These are phyloP conservation scores for Helicoverpa armigera DNA, from an alignment of 1,140 invertebrate species.

Conservation along the genomic window DNA sequence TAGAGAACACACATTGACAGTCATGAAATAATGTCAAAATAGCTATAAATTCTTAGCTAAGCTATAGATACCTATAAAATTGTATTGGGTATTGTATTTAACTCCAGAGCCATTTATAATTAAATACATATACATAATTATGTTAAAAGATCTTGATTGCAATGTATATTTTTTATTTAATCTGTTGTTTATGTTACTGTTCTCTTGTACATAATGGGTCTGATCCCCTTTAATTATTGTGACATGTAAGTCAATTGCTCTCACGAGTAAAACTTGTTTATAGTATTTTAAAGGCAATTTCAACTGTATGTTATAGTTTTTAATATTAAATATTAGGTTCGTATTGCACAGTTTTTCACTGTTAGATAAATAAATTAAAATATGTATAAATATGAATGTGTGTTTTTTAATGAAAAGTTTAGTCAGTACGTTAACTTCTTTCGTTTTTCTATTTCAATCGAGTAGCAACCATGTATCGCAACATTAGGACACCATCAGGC, in stretches of 20 bases:
- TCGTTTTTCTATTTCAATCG: neutral
- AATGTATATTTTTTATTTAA: constrained; percentile 25
- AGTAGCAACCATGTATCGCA: neutral
- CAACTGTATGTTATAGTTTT: constrained; percentile 37
- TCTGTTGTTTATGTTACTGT: constrained; percentile 23
- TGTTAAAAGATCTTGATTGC: constrained; percentile 19
- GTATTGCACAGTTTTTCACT: constrained; percentile 47
- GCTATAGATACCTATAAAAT: neutral
- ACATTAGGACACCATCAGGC: neutral
- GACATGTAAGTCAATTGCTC: constrained; percentile 39
- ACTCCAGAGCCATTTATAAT: neutral
- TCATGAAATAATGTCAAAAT: neutral
- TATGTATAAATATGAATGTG: constrained; percentile 26
- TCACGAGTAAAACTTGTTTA: constrained; percentile 38
- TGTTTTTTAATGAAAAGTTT: neutral
- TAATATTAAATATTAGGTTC: constrained; percentile 40
- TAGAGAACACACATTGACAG: constrained; percentile 16
- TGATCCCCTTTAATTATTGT: constrained; percentile 23
- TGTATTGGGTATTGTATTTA: constrained; percentile 14
- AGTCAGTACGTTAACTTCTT: too few species aligned
- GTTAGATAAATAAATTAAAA: constrained; percentile 43
- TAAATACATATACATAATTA: neutral
- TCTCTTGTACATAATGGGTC: constrained; percentile 42
- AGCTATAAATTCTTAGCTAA: neutral
- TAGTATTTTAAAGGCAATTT: constrained; percentile 32